Evolutionary conservation across 1,140 invertebrate species (phyloP).

Genomic region (roundworm (Caenorhabditis elegans)): DNA sequence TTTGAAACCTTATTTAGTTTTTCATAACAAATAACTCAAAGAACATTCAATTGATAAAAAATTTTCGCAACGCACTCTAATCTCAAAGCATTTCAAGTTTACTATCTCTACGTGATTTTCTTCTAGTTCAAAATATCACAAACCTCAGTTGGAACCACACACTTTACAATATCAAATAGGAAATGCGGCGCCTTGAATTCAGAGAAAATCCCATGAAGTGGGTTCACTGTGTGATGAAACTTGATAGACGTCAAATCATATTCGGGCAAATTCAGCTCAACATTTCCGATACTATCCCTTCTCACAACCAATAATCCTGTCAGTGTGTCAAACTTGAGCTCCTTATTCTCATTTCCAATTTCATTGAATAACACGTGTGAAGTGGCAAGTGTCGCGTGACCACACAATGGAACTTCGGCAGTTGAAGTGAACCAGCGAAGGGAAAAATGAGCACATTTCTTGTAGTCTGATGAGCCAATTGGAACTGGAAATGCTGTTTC

Average conservation of each 20-base stretch:
- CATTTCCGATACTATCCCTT: slow-evolving; percentile 40
- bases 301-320: slow-evolving; percentile 39
- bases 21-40: too few relatives aligned
- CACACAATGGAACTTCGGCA: slow-evolving; percentile 72
- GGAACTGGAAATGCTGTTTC: slow-evolving; percentile 72
- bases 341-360: slow-evolving; percentile 33
- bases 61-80: too few relatives aligned
- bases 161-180: slow-evolving; percentile 39
- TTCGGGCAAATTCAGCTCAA: slow-evolving; percentile 46
- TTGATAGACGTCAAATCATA: slow-evolving; percentile 39
- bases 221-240: not conserved
- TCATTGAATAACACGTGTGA: slow-evolving; percentile 69
- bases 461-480: slow-evolving; percentile 24
- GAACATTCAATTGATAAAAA: too few relatives aligned
- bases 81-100: too few relatives aligned
- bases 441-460: slow-evolving; percentile 58
- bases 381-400: slow-evolving; percentile 72
- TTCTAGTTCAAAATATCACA: not conserved
- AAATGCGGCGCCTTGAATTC: slow-evolving; percentile 36
- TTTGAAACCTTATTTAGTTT: too few relatives aligned
- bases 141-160: slow-evolving; percentile 29
- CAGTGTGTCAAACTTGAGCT: not conserved
- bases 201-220: not conserved
- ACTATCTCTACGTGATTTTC: too few relatives aligned
- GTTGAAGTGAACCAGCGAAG: slow-evolving; percentile 73